phyloP scores from a whole-genome alignment of 2,888 invertebrate species.

The Malachius bipustulatus region DNA sequence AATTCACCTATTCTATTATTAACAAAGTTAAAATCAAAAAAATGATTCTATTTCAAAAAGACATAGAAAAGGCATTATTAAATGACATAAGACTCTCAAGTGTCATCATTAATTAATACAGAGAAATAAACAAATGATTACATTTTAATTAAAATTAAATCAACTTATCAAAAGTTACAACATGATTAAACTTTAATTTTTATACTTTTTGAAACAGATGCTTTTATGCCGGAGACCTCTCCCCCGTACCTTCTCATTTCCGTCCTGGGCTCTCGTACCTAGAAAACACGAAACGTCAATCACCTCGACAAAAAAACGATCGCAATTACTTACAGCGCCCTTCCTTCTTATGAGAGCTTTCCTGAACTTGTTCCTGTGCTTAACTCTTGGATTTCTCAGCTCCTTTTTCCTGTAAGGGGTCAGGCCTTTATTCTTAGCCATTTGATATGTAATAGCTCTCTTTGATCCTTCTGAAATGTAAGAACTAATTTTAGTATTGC shows the following conservation, averaged over 20 bases:
- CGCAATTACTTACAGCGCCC: constrained; percentile 59
- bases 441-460: constrained; percentile 83
- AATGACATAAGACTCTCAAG: no score
- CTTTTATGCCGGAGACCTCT: constrained; percentile 88
- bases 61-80: no score
- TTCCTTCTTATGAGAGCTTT: constrained; percentile 87
- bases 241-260: constrained; percentile 79
- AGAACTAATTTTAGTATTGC: constrained; percentile 22
- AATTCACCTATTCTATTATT: no score
- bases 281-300: constrained; percentile 23
- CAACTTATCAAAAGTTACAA: no score
- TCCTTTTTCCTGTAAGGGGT: constrained; percentile 86
- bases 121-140: no score
- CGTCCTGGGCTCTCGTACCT: constrained; percentile 67
- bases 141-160: no score
- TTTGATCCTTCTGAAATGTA: constrained; percentile 41
- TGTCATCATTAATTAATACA: no score
- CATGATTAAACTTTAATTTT: constrained; percentile 64
- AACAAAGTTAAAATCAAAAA: no score
- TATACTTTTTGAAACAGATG: constrained; percentile 77
- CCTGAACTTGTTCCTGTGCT: constrained; percentile 82
- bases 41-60: no score
- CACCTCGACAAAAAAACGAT: not conserved
- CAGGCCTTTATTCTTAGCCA: constrained; percentile 91
- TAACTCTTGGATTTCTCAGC: constrained; percentile 87